Conservation (phyloP, 2,888 invertebrate species). For the Liopterus haemorrhoidalis region DNA sequence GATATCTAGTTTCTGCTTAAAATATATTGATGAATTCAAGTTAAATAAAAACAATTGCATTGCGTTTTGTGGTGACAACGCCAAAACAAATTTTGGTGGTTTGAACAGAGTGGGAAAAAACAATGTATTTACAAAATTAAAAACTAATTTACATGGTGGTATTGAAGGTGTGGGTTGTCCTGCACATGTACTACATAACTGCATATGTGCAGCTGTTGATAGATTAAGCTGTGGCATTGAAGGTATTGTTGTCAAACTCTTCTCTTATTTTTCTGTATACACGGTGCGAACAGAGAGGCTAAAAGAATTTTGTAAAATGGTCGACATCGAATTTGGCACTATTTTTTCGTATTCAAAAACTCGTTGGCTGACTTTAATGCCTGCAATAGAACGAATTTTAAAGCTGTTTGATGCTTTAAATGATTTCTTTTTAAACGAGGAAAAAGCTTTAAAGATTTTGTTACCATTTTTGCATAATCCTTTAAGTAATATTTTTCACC, state of each 20-base stretch:
- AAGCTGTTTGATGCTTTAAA: too few relatives aligned
- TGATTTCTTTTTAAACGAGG: too few relatives aligned
- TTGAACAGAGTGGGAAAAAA: conserved; percentile 24
- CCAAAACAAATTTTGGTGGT: conserved; percentile 38
- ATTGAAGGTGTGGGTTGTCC: conserved; percentile 14
- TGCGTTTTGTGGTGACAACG: conserved; percentile 36
- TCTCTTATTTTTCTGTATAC: conserved; percentile 3
- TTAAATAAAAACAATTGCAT: conserved; percentile 30
- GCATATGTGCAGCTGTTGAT: conserved; percentile 29
- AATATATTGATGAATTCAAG: conserved; percentile 24
- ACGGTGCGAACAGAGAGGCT: not conserved
- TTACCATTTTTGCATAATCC: too few relatives aligned
- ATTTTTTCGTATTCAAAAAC: not conserved
- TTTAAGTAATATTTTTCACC: too few relatives aligned
- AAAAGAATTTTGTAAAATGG: not conserved
- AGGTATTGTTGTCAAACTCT: not conserved
- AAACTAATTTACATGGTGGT: conserved; percentile 6
- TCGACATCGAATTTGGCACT: not conserved
- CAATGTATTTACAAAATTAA: conserved; percentile 31
- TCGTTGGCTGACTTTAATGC: conserved; percentile 1
- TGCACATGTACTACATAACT: conserved; percentile 11
- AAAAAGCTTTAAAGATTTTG: too few relatives aligned
- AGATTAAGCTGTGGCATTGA: conserved; percentile 16
- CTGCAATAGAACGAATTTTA: too few relatives aligned
- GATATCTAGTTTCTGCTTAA: conserved; percentile 30